Evolutionary conservation across 2,113 vertebrate genomes (phyloP), one percentile per base, ranked within the genome.

Genomic region (Misgurnus mizolepis): DNA sequence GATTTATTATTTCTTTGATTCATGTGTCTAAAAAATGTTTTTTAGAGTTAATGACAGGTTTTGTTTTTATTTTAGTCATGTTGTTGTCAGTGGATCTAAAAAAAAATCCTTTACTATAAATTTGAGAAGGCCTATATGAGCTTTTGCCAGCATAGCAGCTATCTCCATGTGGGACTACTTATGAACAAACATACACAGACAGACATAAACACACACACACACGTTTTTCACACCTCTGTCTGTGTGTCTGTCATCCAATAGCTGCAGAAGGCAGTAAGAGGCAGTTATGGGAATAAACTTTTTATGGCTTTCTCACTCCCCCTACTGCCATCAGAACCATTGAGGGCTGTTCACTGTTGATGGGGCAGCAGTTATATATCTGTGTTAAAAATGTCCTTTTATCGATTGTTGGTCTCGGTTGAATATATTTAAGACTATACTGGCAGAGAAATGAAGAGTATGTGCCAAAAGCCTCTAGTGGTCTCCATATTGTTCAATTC

Each of bases 321-420:
- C 74, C 64, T 64, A 34, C 71, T 80, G 65, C 65, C 72, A 71
- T 65, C 62, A 77, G 55, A 76, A 55, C 76, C 68, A 69, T 60
- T 49, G 17, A 60, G 78, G 71, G 70, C 74, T 82, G 89, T 91
- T 89, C 87, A 87, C 87, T 77, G 85, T 86, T 89, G 87, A 92
- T 85, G 88, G 88, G 83, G 88, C 87, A 66, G 85, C 88, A 83
- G 89, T 89, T 90, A 89, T 89, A 88, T 89, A 92, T 89, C 88
- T 89, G 84, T 88, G 89, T 91, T 90, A 92, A 92, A 92, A 89
- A 91, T 89, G 86, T 90, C 86, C 58, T 87, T 83, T 71, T 89
- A 92, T 92, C 88, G 91, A 91, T 92, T 86, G 87, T 90, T 86
- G 86, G 88, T 87, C 85, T 89, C 55, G 70, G 88, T 89, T 89